phyloP scores from a whole-genome alignment of 2,888 invertebrate genomes.

The Smittia aterrima region DNA sequence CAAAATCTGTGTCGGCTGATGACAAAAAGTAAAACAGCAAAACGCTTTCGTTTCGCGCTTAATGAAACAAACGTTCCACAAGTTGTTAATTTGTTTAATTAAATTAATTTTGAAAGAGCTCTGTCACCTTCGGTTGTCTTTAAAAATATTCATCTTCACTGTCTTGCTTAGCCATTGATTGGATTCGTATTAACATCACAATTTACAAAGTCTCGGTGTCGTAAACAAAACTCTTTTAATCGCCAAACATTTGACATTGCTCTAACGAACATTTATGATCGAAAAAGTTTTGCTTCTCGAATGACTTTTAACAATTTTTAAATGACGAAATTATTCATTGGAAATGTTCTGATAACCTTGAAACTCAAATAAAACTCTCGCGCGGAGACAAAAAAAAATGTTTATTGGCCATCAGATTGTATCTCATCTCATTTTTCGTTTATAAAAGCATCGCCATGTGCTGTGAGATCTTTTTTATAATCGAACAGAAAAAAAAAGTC shows the following conservation, averaged over 20 bases:
- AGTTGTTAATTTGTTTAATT: not conserved
- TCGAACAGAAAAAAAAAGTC: not conserved
- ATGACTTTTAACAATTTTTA: not conserved
- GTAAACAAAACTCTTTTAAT: not conserved
- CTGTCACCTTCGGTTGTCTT: not conserved
- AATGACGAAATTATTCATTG: conserved; percentile 12
- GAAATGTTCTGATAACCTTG: conserved; percentile 34
- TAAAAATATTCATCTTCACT: not conserved
- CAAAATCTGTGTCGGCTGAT: not conserved
- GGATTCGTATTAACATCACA: conserved; percentile 24
- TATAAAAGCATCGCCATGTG: conserved; percentile 23
- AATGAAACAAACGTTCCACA: too few species aligned
- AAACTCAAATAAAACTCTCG: conserved; percentile 10
- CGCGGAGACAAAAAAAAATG: conserved; percentile 6
- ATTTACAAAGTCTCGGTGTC: not conserved
- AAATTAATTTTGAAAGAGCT: not conserved
- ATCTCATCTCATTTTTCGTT: conserved; percentile 25
- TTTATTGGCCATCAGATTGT: conserved; percentile 34
- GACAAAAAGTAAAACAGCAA: not conserved
- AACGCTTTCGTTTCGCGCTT: too few species aligned
- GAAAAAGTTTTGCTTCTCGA: not conserved
- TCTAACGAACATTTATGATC: not conserved
- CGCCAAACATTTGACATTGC: not conserved
- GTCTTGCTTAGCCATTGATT: not conserved
- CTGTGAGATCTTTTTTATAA: not conserved